Base-by-base conservation (phyloP, 2,797 vertebrate genomes). In the Coranthus polyacanthus region DNA sequence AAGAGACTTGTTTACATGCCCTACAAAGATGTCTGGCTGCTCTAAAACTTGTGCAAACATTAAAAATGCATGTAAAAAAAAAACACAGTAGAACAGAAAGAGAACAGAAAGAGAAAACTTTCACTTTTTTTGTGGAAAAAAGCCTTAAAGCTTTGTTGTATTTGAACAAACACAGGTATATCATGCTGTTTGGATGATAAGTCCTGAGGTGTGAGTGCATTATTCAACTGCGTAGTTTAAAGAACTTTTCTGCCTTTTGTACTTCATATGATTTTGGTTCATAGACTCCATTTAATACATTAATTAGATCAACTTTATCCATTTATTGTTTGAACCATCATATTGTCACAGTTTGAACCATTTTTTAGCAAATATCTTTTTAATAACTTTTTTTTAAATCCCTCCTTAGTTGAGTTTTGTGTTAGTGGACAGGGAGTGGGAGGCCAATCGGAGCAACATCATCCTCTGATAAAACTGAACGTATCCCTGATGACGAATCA, bases 51-150 rank as follows among this genome's bases (percentile, higher is more conserved):
- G 20, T 32, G 12, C 37, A 64, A 54, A 56, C 51, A 56, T 66
- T 45, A 34, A 67, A 75, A 68, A 55, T 53, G 7, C 2, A 43
- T 67, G 51, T 50, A n/a, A 71, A 53, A 68, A 66, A 41, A n/a
- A n/a, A n/a, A n/a, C n/a, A n/a, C n/a, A n/a, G n/a, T n/a, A n/a
- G n/a, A n/a, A n/a, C n/a, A n/a, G n/a, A n/a, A n/a, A 26, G 3
- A 26, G 24, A 26, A 26, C 39, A 37, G 4, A 38, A 21, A 43
- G 2, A 46, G 26, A 50, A 56, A 42, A 52, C n/a, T 10, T 38
- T n/a, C 9, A 36, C 2, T 0, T 34, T 0, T 34, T 60, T 46
- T 65, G 12, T 62, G 2, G 26, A 60, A 64, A 50, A 8, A 2
- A 37, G 20, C 16, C 24, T 53, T 55, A 2, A 39, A 29, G 22